Conservation (phyloP, 2,888 invertebrate species). For the Protophormia terraenovae region DNA sequence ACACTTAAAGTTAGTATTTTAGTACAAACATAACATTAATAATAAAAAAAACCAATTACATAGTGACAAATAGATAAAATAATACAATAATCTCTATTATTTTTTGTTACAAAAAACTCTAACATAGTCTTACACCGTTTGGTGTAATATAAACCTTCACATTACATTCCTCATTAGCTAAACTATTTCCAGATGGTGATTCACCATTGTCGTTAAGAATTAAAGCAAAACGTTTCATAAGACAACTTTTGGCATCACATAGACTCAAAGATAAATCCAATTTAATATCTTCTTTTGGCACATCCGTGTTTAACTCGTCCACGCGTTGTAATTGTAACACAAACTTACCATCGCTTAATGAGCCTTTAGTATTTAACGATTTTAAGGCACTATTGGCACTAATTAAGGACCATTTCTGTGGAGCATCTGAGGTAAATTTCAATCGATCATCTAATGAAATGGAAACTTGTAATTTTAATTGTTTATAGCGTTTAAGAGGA, state of each 20-base stretch:
- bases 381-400: conserved; percentile 68
- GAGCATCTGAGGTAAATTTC: conserved; percentile 83
- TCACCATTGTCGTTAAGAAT: conserved; percentile 63
- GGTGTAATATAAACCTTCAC: conserved; percentile 69
- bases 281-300: conserved; percentile 64
- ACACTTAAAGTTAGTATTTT: neutral
- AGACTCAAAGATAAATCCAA: conserved; percentile 74
- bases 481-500: conserved; percentile 67
- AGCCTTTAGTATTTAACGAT: conserved; percentile 67
- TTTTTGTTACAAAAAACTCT: neutral
- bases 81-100: neutral
- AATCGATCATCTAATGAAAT: conserved; percentile 81
- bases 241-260: conserved; percentile 74
- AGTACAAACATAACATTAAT: neutral
- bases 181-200: neutral
- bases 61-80: neutral
- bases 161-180: conserved; percentile 39
- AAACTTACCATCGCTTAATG: conserved; percentile 70
- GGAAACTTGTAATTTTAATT: conserved; percentile 74
- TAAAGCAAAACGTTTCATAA: conserved; percentile 73
- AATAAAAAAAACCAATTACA: neutral
- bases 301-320: conserved; percentile 34
- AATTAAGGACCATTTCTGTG: conserved; percentile 82
- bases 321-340: conserved; percentile 59
- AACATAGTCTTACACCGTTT: conserved; percentile 43